Percentiles rank a stretch among this genome's conserved stretches.
phyloP scores from a whole-genome alignment of 2,113 vertebrate species.

The Columba livia region DNA sequence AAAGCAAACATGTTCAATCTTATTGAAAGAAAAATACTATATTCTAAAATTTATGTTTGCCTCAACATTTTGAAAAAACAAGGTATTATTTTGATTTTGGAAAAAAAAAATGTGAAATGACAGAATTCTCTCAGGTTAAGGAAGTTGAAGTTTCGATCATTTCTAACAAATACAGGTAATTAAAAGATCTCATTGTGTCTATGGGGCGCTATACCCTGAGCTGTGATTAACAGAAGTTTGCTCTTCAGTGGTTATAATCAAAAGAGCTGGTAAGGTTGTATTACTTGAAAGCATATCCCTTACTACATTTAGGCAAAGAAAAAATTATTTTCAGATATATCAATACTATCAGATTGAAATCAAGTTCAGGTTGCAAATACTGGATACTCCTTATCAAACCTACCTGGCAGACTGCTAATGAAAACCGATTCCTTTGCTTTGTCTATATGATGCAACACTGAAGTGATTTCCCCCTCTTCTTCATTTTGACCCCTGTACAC shows the following conservation, averaged over 20 bases:
- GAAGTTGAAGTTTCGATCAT: neutral
- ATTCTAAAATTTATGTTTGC: neutral
- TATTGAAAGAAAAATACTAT: neutral
- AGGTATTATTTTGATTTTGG: neutral
- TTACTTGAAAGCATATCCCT: neutral
- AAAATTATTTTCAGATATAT: neutral
- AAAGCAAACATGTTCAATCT: neutral
- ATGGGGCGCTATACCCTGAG: neutral
- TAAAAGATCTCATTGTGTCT: neutral
- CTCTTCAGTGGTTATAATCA: neutral
- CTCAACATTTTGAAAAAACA: neutral
- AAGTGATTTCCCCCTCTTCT: neutral
- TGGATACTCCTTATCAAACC: neutral
- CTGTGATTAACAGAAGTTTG: neutral
- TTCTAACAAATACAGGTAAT: neutral
- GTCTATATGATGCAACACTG: neutral
- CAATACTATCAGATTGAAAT: neutral
- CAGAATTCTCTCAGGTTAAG: neutral
- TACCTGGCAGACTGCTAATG: neutral
- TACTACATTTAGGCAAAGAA: neutral
- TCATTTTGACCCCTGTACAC: neutral
- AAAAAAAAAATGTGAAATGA: neutral
- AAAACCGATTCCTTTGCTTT: neutral
- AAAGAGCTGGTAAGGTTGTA: neutral
- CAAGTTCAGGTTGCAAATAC: neutral